phyloP scores from a whole-genome alignment of 2,113 vertebrate species.

The Sceloporus undulatus region DNA sequence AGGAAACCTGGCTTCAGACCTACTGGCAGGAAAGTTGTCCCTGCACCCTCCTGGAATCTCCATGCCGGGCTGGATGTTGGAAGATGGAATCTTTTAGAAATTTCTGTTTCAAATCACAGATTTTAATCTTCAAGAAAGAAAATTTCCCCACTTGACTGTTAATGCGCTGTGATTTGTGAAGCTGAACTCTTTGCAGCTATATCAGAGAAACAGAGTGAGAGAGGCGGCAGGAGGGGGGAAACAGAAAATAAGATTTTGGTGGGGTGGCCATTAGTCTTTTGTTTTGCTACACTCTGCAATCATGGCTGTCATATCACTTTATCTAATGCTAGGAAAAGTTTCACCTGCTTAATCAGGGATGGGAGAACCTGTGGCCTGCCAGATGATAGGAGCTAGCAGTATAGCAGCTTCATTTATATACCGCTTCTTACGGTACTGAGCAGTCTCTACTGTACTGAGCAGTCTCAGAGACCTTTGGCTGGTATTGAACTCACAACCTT shows the following conservation, averaged over 20 bases:
- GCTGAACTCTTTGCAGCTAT: neutral
- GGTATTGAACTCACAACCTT: too few species aligned
- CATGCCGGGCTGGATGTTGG: neutral
- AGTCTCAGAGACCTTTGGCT: too few species aligned
- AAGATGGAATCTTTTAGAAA: neutral
- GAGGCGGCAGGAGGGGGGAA: neutral
- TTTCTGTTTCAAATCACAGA: neutral
- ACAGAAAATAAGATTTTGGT: neutral
- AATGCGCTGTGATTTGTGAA: neutral
- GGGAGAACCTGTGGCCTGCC: neutral
- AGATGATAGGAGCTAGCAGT: neutral
- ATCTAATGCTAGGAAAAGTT: neutral
- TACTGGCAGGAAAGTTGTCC: neutral
- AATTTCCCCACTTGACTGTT: neutral
- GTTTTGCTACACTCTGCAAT: neutral
- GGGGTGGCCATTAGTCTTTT: neutral
- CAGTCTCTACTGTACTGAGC: too few species aligned
- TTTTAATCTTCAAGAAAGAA: neutral
- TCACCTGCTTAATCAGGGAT: neutral
- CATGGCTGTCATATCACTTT: neutral
- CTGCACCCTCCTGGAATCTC: neutral
- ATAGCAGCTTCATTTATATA: too few species aligned
- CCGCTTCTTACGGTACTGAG: too few species aligned
- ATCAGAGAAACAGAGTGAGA: too few species aligned
- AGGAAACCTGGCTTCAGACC: neutral